These are phyloP conservation scores for Diabrotica balteata DNA, from an alignment of 2,888 invertebrate genomes.

Conservation along the genomic window DNA sequence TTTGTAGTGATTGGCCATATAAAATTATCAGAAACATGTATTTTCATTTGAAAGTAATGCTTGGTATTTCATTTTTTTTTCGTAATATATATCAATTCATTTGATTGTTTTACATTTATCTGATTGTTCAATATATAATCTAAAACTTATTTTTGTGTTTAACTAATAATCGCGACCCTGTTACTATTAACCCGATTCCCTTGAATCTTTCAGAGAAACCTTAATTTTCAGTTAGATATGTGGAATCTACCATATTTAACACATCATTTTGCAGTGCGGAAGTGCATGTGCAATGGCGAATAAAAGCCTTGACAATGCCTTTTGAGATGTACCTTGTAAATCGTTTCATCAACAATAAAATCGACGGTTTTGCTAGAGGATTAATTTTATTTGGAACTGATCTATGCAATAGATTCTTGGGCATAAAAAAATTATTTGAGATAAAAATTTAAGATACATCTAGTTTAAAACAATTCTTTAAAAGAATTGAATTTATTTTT, in stretches of 20 bases:
- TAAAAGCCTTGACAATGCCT: constrained; percentile 22
- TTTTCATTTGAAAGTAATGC: too few species aligned
- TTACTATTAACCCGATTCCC: constrained; percentile 10
- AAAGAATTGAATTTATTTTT: too few species aligned
- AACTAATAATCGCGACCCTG: constrained; percentile 16
- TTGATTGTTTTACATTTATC: too few species aligned
- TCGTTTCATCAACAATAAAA: neutral
- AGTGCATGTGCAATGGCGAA: constrained; percentile 11
- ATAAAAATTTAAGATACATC: too few species aligned
- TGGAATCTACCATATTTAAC: constrained; percentile 10
- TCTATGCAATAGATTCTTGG: neutral
- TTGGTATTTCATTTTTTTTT: too few species aligned
- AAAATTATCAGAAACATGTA: too few species aligned
- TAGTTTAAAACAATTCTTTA: too few species aligned
- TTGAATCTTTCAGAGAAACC: constrained; percentile 17
- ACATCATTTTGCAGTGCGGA: constrained; percentile 13
- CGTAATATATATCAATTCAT: too few species aligned
- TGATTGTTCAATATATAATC: neutral
- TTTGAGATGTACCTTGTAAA: constrained; percentile 1
- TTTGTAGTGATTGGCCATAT: too few species aligned
- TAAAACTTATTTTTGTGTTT: constrained; percentile 3
- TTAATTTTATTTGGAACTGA: neutral
- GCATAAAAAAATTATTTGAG: neutral
- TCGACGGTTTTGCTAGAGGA: neutral
- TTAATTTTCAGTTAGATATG: constrained; percentile 12